Evolutionary conservation across 2,888 invertebrate species (phyloP).

Genomic region (Philhelius pedissequus): DNA sequence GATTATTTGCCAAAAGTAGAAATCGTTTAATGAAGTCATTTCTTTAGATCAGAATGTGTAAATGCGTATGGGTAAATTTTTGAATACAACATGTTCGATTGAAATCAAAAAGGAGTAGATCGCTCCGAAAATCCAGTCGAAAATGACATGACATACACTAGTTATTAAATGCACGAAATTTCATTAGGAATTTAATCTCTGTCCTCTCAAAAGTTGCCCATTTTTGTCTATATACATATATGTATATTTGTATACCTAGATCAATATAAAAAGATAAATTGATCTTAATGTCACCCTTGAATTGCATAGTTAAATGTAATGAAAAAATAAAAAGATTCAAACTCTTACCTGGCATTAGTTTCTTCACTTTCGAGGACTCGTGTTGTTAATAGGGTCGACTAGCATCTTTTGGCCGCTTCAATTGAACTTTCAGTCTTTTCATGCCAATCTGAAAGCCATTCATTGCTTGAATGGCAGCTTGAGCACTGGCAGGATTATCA

Average conservation of each 20-base stretch:
- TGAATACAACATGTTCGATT: too few species aligned
- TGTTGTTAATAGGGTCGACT: conserved; percentile 97
- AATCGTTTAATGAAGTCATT: too few species aligned
- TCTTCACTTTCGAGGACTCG: conserved; percentile 77
- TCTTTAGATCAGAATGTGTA: too few species aligned
- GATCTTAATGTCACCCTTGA: neutral
- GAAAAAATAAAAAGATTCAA: neutral
- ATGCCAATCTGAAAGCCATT: conserved; percentile 99
- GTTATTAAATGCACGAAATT: neutral
- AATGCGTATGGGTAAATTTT: too few species aligned
- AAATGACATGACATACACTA: too few species aligned
- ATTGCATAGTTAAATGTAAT: neutral
- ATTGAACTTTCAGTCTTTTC: conserved; percentile 99
- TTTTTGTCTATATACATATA: neutral
- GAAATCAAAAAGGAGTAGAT: too few species aligned
- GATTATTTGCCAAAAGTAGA: too few species aligned
- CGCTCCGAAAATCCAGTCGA: too few species aligned
- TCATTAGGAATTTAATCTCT: neutral
- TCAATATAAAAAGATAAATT: neutral
- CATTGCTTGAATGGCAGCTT: conserved; percentile 99
- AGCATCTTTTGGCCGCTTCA: conserved; percentile 99
- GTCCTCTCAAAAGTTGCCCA: too few species aligned
- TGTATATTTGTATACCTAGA: neutral
- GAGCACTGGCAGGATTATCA: conserved; percentile 98
- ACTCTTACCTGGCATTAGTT: conserved; percentile 55